These are phyloP conservation scores for Pedetes capensis DNA, from an alignment of 2,113 vertebrate genomes.

Conservation along the genomic window DNA sequence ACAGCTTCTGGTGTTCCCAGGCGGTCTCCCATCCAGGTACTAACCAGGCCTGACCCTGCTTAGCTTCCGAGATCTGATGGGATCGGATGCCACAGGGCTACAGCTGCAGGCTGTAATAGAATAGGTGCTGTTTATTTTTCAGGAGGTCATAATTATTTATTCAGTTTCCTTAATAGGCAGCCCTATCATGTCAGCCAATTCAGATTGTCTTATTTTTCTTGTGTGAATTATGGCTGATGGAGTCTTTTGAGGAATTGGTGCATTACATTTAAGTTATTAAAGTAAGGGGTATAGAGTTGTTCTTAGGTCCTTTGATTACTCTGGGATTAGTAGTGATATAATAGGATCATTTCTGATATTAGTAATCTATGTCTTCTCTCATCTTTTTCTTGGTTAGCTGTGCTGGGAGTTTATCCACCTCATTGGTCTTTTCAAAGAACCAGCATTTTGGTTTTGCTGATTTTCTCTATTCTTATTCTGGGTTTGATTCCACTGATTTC, in stretches of 20 bases:
- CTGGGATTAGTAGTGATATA: accelerated
- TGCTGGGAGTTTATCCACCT: background rate
- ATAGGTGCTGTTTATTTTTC: no score
- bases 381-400: background rate
- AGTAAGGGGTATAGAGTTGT: background rate
- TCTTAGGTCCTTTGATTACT: background rate
- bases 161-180: background rate
- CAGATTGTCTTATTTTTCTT: background rate
- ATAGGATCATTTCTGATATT: background rate
- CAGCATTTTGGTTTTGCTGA: background rate
- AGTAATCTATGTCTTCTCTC: background rate
- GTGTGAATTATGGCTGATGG: background rate
- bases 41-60: no score
- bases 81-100: no score
- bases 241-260: background rate
- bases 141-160: background rate
- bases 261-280: background rate
- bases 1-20: no score
- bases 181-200: background rate
- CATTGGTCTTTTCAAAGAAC: background rate
- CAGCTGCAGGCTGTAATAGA: no score
- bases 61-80: no score
- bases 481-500: background rate
- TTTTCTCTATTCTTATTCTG: background rate
- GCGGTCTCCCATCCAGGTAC: no score